phyloP scores from a whole-genome alignment of 2,113 vertebrate species.

The Peromyscus maniculatus region DNA sequence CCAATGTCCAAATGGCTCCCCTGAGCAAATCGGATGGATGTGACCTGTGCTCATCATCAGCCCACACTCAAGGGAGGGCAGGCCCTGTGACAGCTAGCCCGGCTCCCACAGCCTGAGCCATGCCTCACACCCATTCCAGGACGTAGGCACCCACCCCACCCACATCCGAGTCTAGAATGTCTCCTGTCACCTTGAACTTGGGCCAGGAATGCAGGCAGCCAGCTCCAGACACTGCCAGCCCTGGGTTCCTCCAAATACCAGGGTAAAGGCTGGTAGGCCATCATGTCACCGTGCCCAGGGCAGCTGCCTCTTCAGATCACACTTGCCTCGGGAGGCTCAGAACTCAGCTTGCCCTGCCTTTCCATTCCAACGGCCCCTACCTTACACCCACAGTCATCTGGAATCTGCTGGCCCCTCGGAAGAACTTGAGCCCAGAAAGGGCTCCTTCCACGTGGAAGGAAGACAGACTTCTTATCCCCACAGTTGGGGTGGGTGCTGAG shows the following conservation, averaged over 20 bases:
- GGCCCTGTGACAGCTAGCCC: not conserved
- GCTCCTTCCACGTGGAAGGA: not conserved
- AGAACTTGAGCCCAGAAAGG: not conserved
- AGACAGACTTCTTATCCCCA: not conserved
- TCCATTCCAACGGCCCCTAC: accelerated
- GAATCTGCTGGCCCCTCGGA: not conserved
- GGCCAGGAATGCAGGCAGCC: not conserved
- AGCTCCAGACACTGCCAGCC: not conserved
- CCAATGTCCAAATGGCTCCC: not conserved
- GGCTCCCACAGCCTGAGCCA: not conserved
- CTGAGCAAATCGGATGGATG: too few relatives aligned
- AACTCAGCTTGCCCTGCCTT: not conserved
- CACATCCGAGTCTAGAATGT: not conserved
- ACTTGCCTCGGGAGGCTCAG: not conserved
- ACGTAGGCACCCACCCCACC: not conserved
- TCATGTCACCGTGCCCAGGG: not conserved
- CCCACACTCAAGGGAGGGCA: not conserved
- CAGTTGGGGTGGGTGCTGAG: not conserved
- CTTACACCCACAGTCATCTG: not conserved
- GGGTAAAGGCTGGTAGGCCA: not conserved
- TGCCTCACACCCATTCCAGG: not conserved
- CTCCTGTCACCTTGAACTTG: not conserved
- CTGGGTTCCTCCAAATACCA: not conserved
- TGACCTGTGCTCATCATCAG: too few relatives aligned
- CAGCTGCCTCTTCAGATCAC: not conserved